Base-by-base conservation (phyloP, 2,113 vertebrate genomes). In the Rhinichthys klamathensis region DNA sequence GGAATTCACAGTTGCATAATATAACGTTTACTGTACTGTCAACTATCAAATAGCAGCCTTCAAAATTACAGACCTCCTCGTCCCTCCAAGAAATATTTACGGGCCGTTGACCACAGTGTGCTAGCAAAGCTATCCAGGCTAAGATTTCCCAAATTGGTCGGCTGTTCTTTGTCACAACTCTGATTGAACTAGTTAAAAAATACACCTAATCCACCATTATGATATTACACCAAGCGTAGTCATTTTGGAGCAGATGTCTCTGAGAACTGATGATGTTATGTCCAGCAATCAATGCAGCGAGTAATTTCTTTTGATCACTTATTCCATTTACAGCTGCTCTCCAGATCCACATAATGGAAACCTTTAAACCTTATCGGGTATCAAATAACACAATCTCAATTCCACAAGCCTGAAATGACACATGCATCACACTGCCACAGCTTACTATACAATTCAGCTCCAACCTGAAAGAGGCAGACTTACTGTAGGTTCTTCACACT, bases 361-460 rank as follows among this genome's bases (percentile, higher is more conserved):
- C 44, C 54, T 46, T 79, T 74, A 79, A 88, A 83, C 12, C 80
- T 79, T 81, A n/a, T 74, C 69, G 1, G 3, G 30, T 44, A 72
- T 72, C 25, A 81, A 82, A 86, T 61, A 82, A 61, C 82, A 75
- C 54, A 35, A 69, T 65, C 72, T 84, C 2, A 25, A 30, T 65
- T 70, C 32, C 65, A 44, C 27, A 58, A 30, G 79, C 70, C 69
- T 56, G 32, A 72, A 77, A 61, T 78, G 58, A 69, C 65, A 81
- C 56, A 79, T 35, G 15, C 75, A 27, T 80, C 27, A 49, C 80
- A 84, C 35, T 65, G 54, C 73, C 74, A 83, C 49, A 67, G 38
- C 27, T 60, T 46, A 86, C 72, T 87, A 76, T 79, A 27, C 44
- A 60, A 80, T 80, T 83, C 41, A 90, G 56, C 70, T 87, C 84